Evolutionary conservation across 1,140 invertebrate species (phyloP).

Genomic region (Aphis craccivora): DNA sequence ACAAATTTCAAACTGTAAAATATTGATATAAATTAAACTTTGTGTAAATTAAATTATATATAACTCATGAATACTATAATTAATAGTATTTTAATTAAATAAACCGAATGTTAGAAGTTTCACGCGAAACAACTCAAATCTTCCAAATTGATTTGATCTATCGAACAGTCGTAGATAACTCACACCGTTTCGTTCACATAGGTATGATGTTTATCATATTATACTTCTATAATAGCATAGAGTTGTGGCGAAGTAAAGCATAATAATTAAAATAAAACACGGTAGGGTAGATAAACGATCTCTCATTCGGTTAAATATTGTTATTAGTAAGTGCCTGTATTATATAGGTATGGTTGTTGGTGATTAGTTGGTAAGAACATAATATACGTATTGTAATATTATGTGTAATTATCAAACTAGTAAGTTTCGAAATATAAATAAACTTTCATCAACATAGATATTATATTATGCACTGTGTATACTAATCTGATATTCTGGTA

Average conservation of each 20-base stretch:
- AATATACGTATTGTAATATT: neutral
- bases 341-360: neutral
- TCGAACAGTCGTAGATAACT: neutral
- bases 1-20: neutral
- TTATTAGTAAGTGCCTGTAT: neutral
- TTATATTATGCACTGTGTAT: neutral
- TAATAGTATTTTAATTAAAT: neutral
- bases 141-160: neutral
- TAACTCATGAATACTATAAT: neutral
- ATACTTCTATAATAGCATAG: neutral
- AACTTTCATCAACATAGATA: neutral
- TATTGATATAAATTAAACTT: neutral
- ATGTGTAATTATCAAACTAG: neutral
- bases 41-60: neutral
- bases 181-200: neutral
- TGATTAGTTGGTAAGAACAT: neutral
- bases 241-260: neutral
- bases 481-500: neutral
- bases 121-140: neutral
- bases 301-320: neutral
- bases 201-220: neutral
- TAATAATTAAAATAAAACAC: neutral
- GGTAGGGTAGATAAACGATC: neutral
- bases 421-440: neutral
- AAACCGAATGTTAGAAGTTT: neutral